A percentile compares a stretch with the other conserved stretches of the same genome.
phyloP scores from a whole-genome alignment of 2,113 vertebrate genomes.

The Ardeotis arabs region DNA sequence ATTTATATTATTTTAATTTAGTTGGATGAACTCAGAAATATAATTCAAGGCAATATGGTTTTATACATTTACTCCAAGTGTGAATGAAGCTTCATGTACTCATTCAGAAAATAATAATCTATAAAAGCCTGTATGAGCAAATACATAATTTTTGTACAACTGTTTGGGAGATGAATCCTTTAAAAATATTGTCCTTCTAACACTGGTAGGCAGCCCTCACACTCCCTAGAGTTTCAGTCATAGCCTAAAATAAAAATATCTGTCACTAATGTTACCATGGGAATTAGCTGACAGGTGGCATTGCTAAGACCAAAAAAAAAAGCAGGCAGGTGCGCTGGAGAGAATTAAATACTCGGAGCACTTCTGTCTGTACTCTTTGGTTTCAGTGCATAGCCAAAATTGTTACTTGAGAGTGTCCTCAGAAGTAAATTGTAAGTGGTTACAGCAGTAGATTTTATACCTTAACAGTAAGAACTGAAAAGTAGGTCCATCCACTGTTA shows the following conservation, averaged over 20 bases:
- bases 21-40: background rate
- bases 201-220: background rate
- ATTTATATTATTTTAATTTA: background rate
- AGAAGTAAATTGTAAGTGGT: background rate
- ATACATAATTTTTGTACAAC: background rate
- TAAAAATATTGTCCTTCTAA: background rate
- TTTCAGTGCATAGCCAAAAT: background rate
- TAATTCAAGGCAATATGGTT: background rate
- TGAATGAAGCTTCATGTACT: background rate
- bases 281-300: background rate
- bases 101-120: background rate
- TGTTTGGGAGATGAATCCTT: background rate
- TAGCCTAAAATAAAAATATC: background rate
- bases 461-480: background rate
- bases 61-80: background rate
- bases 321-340: background rate
- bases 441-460: background rate
- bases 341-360: background rate
- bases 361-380: background rate
- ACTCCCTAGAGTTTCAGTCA: background rate
- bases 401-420: background rate
- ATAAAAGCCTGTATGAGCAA: background rate
- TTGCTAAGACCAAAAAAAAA: background rate
- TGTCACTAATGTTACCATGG: background rate
- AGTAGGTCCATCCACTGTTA: background rate